Conservation (phyloP, 2,113 vertebrate genomes). For the Polypterus senegalus region DNA sequence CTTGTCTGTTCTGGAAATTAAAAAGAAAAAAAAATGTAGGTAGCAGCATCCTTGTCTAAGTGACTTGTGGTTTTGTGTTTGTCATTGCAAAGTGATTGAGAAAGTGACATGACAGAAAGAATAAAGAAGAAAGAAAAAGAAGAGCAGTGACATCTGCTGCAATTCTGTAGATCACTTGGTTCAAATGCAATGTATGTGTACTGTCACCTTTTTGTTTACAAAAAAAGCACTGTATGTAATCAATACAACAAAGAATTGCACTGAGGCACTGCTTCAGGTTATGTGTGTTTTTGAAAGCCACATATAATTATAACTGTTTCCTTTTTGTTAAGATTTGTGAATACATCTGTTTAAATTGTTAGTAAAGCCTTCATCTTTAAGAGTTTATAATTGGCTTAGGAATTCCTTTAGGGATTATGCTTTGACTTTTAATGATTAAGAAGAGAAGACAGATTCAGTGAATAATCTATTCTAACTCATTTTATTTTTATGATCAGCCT, state of each 20-base stretch:
- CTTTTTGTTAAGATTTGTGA: background rate
- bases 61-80: no score
- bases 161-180: no score
- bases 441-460: background rate
- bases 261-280: background rate
- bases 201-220: background rate
- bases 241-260: background rate
- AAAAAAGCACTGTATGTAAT: background rate
- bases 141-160: no score
- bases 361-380: background rate
- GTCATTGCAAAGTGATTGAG: no score
- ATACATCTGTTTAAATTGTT: background rate
- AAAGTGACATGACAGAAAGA: no score
- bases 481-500: no score
- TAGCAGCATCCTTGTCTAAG: no score
- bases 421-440: background rate
- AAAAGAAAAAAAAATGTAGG: no score
- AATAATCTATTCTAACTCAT: no score
- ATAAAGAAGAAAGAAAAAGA: no score
- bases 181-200: background rate
- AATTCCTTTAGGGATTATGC: background rate
- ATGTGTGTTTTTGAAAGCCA: background rate
- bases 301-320: background rate
- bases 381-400: constrained; percentile 1
- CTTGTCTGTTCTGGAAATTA: no score